Percentiles rank a stretch among this genome's conserved stretches.
Conservation (phyloP, 2,113 vertebrate species). For the Redunca redunca region DNA sequence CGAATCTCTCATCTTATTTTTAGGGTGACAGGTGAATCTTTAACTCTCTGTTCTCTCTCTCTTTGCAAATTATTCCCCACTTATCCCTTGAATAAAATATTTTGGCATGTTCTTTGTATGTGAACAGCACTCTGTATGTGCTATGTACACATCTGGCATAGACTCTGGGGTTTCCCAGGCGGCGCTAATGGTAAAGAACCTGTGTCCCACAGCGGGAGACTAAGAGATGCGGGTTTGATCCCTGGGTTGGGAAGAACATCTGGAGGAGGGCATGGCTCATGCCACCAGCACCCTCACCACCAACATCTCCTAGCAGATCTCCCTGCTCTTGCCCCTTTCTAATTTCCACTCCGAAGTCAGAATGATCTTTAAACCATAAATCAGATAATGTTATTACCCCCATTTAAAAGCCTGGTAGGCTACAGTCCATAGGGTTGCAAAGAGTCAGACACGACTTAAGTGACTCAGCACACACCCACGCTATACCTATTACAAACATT, state of each 20-base stretch:
- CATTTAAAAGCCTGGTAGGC: not conserved
- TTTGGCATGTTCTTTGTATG: not conserved
- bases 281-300: not conserved
- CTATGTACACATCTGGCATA: not conserved
- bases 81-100: conserved; percentile 16
- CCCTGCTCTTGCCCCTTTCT: not conserved
- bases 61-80: not conserved
- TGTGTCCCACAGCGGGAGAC: not conserved
- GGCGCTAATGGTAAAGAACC: not conserved
- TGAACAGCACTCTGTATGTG: not conserved
- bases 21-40: not conserved
- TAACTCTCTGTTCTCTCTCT: not conserved
- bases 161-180: not conserved
- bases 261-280: not conserved
- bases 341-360: conserved; percentile 29
- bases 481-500: not conserved
- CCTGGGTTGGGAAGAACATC: not conserved
- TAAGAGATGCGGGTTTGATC: not conserved
- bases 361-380: not conserved
- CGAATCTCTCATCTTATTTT: not conserved
- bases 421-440: not conserved
- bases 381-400: not conserved
- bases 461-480: not conserved
- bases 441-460: not conserved
- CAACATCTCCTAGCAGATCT: not conserved